Evolutionary conservation across 2,888 invertebrate genomes (phyloP), one percentile per base, ranked within the genome.

Genomic region (Metopia argyrocephala): DNA sequence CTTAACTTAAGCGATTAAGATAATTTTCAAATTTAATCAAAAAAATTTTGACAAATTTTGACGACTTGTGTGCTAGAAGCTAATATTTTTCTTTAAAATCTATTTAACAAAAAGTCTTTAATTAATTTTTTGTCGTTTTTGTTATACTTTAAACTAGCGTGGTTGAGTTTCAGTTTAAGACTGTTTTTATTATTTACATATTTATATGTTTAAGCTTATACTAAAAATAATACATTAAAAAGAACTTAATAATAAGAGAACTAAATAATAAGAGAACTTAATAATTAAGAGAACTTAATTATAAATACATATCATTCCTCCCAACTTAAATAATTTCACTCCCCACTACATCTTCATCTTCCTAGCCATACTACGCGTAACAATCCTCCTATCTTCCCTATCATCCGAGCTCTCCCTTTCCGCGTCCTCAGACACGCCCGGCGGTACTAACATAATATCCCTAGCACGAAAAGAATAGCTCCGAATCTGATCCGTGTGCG

Each of bases 261-360:
- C n/a, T 27, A n/a, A 56, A 56, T 27, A 56, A 27, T 56, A 27
- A 56, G 54, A 27, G 54, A n/a, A 23, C 27, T 56, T 56, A 56
- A 56, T n/a, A 56, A 56, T 56, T n/a, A 56, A 25, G 15, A 18
- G 7, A n/a, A 12, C 15, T 56, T 56, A 25, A 56, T 56, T 27
- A 56, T 27, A 56, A 27, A 56, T 56, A 56, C 54, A 56, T 56
- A 56, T 31, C 54, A 56, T 56, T 56, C 54, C 54, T 56, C 54
- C 27, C 25, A 56, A 56, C 54, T 54, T 54, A 27, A 25, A 56
- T 56, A 56, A 27, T 15, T 25, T 27, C n/a, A 54, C 27, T 25
- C n/a, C n/a, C 27, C 27, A 3, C 25, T n/a, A 27, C 27, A 27
- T 25, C n/a, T n/a, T 54, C 27, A 3, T 56, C n/a, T 27, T 56